Base-by-base conservation (phyloP, 2,797 vertebrate genomes). In the Phyllotis vaccarum region DNA sequence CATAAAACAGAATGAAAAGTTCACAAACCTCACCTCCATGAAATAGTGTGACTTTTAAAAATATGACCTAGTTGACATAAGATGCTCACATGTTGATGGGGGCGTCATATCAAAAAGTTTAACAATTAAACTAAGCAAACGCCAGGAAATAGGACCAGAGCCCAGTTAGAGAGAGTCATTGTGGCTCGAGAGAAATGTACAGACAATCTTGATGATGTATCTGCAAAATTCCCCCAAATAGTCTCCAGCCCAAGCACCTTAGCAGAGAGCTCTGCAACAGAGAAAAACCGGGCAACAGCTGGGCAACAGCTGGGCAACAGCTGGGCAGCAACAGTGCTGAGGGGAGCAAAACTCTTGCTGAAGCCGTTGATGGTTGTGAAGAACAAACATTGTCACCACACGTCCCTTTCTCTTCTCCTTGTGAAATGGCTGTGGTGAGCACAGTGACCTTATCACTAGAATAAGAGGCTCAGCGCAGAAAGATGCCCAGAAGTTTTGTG, bases 301-400 rank as follows among this genome's bases (percentile, higher is more conserved):
- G 1, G 3, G 1, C 1, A 8, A 27, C 7, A 14, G 34, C 16
- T 66, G 56, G 29, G 37, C 60, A 3, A 34, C 17, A 0, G 7
- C n/a, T 2, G 5, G 5, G 11, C 3, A 0, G 14, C 11, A 29
- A 21, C 37, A 3, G 34, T 75, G 4, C 0, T 5, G 34, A 75
- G 34, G 29, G 31, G 43, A 3, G 14, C 19, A 14, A 37, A 78
- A 4, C 24, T 64, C 11, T 64, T 43, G 49, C 37, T n/a, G 24
- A 31, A 16, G 49, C 62, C 4, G 2, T 5, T 49, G 56, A 24
- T n/a, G 40, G 17, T 43, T 86, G 66, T 2, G 3, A 54, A 85
- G 89, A 74, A 40, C 37, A 70, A 60, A 17, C 21, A 60, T 43
- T 78, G 37, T 68, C 37, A n/a, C 16, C 68, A 93, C 43, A 89